A percentile compares a stretch with the other conserved stretches of the same genome.
Evolutionary conservation across 2,797 vertebrate species (phyloP).

Genomic region (Notolabrus celidotus): DNA sequence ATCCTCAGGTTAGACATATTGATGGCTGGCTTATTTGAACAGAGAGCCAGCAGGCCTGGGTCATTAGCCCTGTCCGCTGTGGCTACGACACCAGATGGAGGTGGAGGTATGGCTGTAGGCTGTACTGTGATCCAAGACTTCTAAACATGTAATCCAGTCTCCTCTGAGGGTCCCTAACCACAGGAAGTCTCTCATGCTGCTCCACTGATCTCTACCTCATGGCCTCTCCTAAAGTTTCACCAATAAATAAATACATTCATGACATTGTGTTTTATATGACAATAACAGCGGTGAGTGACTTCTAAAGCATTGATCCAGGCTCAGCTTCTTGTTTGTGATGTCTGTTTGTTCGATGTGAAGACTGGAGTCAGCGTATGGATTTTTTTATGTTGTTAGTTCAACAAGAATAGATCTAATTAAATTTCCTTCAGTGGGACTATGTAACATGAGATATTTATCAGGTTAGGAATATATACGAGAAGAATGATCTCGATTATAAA

Average conservation of each 20-base stretch:
- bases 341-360: slow-evolving; percentile 52
- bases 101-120: slow-evolving; percentile 75
- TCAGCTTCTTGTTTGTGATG: slow-evolving; percentile 42
- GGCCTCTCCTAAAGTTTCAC: slow-evolving; percentile 40
- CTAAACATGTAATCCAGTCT: slow-evolving; percentile 73
- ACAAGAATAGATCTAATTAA: slow-evolving; percentile 59
- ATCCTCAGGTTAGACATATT: slow-evolving; percentile 70
- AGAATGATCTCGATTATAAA: slow-evolving; percentile 33
- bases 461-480: slow-evolving; percentile 38
- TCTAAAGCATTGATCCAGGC: slow-evolving; percentile 44
- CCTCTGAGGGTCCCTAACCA: slow-evolving; percentile 73
- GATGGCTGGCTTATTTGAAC: slow-evolving; percentile 56
- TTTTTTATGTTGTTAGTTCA: slow-evolving; percentile 67
- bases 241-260: slow-evolving; percentile 48
- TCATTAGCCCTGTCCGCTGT: slow-evolving; percentile 68
- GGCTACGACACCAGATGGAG: slow-evolving; percentile 69
- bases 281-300: slow-evolving; percentile 17
- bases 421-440: slow-evolving; percentile 54
- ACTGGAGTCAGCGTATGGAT: slow-evolving; percentile 71
- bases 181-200: slow-evolving; percentile 72
- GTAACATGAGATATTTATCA: slow-evolving; percentile 67
- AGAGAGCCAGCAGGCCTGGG: slow-evolving; percentile 46
- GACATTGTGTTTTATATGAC: slow-evolving; percentile 31
- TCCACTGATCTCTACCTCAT: slow-evolving; percentile 69
- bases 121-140: slow-evolving; percentile 77